Evolutionary conservation across 2,113 vertebrate genomes (phyloP), one percentile per base, ranked within the genome.

Genomic region (Cyrtonyx montezumae): DNA sequence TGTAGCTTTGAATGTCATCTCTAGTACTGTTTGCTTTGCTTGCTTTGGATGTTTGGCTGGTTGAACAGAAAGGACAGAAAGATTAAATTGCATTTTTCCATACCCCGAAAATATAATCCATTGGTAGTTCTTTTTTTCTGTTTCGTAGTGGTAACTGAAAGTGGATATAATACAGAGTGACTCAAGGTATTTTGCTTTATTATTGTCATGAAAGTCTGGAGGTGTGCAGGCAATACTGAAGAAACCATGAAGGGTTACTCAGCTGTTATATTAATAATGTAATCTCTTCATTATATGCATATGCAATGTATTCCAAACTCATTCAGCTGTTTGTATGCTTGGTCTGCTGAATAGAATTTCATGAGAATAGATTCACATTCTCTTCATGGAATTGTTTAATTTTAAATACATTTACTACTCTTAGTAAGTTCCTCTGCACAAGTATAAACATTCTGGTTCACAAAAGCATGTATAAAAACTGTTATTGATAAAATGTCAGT

Each of bases 21-120:
- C 45, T 25, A 62, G 16, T 73, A 48, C 56, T 62, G 23, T 70
- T 84, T 43, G 9, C 69, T 94, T 85, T 51, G 26, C n/a, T 23
- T 75, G 66, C 36, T 91, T 84, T 88, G 58, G 48, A 15, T 81
- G 36, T 82, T 94, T 83, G 51, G 16, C 70, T 91, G 34, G 42
- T 78, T 91, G 74, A 94, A 65, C 40, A 68, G 69, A 89, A 91
- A 26, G 40, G 40, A 79, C 49, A 84, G 48, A 66, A 78, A 81
- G 28, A 90, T 82, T 78, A 79, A 34, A 19, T 66, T 79, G 53
- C 6, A 6, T 69, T 84, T 94, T 79, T 40, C 83, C 13, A 8
- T 93, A 58, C 66, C 69, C 58, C 66, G 70, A 26, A 91, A 76
- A 79, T 9, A 53, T 86, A 10, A 1, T 46, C 4, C 56, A 32